Conservation (phyloP, 1,140 invertebrate genomes). For the Drosophila cardini region DNA sequence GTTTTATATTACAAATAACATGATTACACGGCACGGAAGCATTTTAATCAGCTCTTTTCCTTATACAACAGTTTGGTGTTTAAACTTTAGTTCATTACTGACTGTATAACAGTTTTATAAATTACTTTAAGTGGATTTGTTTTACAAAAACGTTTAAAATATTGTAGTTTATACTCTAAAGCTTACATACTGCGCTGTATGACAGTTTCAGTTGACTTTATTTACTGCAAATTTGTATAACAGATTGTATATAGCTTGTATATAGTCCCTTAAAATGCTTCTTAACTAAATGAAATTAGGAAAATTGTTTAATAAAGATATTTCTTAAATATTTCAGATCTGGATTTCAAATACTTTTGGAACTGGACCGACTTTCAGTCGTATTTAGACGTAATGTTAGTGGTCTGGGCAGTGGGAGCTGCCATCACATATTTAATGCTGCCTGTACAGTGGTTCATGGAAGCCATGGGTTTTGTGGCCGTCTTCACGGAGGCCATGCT, state of each 20-base stretch:
- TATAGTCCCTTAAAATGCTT: no score
- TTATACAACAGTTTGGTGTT: no score
- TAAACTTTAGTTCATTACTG: no score
- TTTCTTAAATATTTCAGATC: conserved; percentile 88
- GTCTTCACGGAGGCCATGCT: conserved; percentile 98
- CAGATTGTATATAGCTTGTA: not conserved
- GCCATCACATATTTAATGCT: conserved; percentile 95
- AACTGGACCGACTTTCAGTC: conserved; percentile 99
- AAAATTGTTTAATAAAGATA: not conserved
- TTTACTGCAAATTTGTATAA: not conserved
- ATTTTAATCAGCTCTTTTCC: no score
- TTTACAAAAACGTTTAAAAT: no score
- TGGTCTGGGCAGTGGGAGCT: conserved; percentile 93
- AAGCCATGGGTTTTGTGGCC: conserved; percentile 95
- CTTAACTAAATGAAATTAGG: no score
- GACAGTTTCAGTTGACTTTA: not conserved
- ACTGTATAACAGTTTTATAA: not conserved
- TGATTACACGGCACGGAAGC: no score
- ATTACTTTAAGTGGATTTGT: no score
- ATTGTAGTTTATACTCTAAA: no score
- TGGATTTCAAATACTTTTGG: conserved; percentile 97
- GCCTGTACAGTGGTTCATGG: conserved; percentile 92
- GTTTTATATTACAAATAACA: conserved; percentile 7
- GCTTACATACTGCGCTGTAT: no score
- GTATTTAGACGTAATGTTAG: conserved; percentile 96